Evolutionary conservation across 2,797 vertebrate species (phyloP).

Genomic region (Ciconia nigra): DNA sequence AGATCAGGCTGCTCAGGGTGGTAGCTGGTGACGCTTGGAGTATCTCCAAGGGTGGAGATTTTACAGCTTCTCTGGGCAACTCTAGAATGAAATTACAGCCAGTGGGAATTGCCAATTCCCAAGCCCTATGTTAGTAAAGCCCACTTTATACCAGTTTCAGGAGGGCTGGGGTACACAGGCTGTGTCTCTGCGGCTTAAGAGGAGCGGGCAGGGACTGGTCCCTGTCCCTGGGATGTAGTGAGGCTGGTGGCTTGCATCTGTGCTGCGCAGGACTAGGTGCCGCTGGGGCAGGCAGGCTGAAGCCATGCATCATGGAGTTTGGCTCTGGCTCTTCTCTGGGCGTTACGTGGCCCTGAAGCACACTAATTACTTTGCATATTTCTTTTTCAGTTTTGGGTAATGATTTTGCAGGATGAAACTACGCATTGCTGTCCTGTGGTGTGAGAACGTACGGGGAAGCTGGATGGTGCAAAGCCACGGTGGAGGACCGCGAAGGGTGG

Average conservation of each 20-base stretch:
- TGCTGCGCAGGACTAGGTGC: neutral
- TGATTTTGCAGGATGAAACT: neutral
- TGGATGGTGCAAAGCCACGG: neutral
- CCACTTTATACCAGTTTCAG: neutral
- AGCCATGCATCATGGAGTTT: rapidly evolving
- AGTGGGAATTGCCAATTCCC: neutral
- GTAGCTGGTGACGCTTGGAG: neutral
- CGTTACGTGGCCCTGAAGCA: neutral
- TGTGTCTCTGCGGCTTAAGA: neutral
- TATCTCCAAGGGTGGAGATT: neutral
- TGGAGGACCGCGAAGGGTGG: rapidly evolving
- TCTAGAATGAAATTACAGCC: neutral
- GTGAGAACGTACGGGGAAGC: rapidly evolving
- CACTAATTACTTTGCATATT: rapidly evolving
- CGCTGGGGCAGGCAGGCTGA: neutral
- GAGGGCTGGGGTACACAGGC: neutral
- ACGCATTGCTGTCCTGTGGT: rapidly evolving
- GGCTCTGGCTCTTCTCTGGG: neutral
- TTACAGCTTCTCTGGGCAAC: neutral
- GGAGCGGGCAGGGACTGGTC: neutral
- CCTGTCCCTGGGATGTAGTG: neutral
- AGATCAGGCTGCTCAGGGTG: neutral
- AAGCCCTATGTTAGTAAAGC: neutral
- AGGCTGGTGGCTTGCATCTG: neutral
- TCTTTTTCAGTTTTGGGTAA: neutral